Percentiles rank a stretch among this genome's conserved stretches.
These are phyloP conservation scores for Elmis aenea DNA, from an alignment of 2,888 invertebrate genomes.

Conservation along the genomic window DNA sequence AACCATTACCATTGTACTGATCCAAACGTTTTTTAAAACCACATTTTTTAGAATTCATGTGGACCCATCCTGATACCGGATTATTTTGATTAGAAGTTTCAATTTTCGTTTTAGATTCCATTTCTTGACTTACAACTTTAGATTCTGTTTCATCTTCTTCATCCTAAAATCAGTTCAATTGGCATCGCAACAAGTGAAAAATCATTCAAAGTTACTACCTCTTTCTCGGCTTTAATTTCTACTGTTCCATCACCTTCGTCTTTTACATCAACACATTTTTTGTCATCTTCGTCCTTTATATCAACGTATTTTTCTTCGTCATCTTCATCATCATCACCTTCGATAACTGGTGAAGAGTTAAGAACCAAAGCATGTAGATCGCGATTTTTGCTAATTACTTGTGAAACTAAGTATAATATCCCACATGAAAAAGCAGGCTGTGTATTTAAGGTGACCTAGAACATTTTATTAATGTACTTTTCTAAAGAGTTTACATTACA, in stretches of 20 bases:
- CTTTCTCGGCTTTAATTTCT: too few relatives aligned
- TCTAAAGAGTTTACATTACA: too few relatives aligned
- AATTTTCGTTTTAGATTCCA: too few relatives aligned
- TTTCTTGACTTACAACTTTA: too few relatives aligned
- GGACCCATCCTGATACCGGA: conserved; percentile 33
- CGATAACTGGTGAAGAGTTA: conserved; percentile 28
- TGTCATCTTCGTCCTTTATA: conserved; percentile 29
- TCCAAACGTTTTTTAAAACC: too few relatives aligned
- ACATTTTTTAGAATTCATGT: conserved; percentile 21
- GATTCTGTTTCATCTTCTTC: conserved; percentile 4
- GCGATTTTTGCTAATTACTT: conserved; percentile 50
- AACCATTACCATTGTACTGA: conserved; percentile 66
- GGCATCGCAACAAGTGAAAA: not conserved
- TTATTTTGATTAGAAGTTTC: too few relatives aligned
- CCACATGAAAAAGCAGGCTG: conserved; percentile 78
- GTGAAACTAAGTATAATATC: conserved; percentile 72
- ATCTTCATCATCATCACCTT: conserved; percentile 28
- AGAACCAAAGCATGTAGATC: conserved; percentile 32
- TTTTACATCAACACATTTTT: too few relatives aligned
- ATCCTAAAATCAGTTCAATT: conserved; percentile 9
- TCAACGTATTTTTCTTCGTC: conserved; percentile 35
- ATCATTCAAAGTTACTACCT: not conserved
- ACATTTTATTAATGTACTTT: conserved; percentile 4
- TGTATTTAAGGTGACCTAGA: conserved; percentile 62
- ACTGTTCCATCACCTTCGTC: conserved; percentile 9